A percentile compares a stretch with the other conserved stretches of the same genome.
Evolutionary conservation across 2,113 vertebrate genomes (phyloP).

Genomic region (Progne subis): DNA sequence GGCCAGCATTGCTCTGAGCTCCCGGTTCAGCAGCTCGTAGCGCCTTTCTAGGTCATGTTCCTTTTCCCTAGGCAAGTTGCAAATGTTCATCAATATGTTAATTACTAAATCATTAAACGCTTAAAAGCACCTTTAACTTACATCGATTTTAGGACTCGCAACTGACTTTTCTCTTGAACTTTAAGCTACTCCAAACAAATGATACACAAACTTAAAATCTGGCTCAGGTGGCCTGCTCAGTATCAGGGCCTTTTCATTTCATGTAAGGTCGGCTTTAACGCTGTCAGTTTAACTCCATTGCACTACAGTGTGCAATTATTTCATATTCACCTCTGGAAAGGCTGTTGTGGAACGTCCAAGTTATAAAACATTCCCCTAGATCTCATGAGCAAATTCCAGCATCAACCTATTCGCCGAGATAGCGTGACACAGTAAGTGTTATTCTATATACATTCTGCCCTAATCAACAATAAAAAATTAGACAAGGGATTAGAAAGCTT

Average conservation of each 20-base stretch:
- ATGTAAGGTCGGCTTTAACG: neutral
- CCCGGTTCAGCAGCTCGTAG: conserved; percentile 97
- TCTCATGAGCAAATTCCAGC: conserved; percentile 30
- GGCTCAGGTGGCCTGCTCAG: neutral
- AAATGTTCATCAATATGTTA: conserved; percentile 99
- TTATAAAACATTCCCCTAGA: neutral
- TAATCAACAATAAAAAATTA: conserved; percentile 37
- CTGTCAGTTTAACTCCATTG: neutral
- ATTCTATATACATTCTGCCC: neutral
- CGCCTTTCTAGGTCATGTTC: conserved; percentile 98
- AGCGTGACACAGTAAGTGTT: neutral
- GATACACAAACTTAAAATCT: conserved; percentile 86
- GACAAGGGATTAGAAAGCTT: conserved; percentile 44
- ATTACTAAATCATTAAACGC: conserved; percentile 99
- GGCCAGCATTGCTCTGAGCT: conserved; percentile 96
- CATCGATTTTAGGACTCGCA: conserved; percentile 90
- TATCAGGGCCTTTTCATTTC: neutral
- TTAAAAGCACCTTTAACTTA: conserved; percentile 95
- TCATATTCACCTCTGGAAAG: neutral
- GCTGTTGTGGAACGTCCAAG: neutral
- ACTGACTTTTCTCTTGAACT: conserved; percentile 86
- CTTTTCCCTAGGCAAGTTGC: conserved; percentile 97
- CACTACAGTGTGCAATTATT: neutral
- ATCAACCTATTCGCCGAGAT: neutral
- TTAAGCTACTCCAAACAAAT: conserved; percentile 98